phyloP scores from a whole-genome alignment of 53 echinoderm and acorn worm species.

The Antedon mediterranea region DNA sequence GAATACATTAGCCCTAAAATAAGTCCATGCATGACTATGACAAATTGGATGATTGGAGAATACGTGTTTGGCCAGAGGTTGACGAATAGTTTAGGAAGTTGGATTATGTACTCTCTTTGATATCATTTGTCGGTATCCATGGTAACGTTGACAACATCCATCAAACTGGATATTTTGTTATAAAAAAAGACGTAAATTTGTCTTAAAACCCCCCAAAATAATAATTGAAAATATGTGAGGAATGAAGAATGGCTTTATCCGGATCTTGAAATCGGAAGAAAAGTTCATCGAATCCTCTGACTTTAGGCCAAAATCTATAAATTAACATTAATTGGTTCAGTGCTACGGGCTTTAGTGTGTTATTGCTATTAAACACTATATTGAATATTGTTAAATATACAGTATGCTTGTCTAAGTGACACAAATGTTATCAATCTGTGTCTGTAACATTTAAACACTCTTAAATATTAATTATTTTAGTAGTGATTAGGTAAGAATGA shows the following conservation, averaged over 20 bases:
- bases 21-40: background rate
- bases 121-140: background rate
- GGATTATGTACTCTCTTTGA: background rate
- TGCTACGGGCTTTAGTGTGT: too few relatives aligned
- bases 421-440: too few relatives aligned
- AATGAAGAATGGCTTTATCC: background rate
- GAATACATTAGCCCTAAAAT: background rate
- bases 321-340: too few relatives aligned
- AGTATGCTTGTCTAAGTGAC: too few relatives aligned
- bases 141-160: background rate
- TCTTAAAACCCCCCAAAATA: background rate
- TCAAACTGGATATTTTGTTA: background rate
- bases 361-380: too few relatives aligned
- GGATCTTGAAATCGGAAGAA: background rate
- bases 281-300: too few relatives aligned
- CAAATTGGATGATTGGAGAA: background rate
- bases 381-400: too few relatives aligned
- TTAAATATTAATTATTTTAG: too few relatives aligned
- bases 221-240: background rate
- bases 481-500: too few relatives aligned
- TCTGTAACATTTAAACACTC: too few relatives aligned
- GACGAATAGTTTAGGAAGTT: background rate
- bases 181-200: background rate
- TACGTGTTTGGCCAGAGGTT: background rate
- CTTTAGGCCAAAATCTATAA: too few relatives aligned